A percentile compares a stretch with the other conserved stretches of the same genome.
phyloP scores from a whole-genome alignment of 1,140 invertebrate genomes.

The Brachionus sp. region DNA sequence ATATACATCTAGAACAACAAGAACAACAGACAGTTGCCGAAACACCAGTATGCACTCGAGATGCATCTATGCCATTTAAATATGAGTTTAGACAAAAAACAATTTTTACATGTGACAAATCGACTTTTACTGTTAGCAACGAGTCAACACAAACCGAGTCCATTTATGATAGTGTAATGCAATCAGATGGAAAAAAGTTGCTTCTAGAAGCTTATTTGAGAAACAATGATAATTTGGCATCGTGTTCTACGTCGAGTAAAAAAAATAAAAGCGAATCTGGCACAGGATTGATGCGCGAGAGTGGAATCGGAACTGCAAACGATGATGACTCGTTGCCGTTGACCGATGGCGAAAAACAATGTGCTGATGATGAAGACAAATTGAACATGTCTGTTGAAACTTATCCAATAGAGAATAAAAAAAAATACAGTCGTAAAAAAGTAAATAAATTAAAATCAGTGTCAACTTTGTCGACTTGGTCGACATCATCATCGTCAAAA shows the following conservation, averaged over 20 bases:
- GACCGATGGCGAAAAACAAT: not conserved
- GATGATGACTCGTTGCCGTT: not conserved
- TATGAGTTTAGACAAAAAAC: not conserved
- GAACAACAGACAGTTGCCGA: too few relatives aligned
- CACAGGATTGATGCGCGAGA: not conserved
- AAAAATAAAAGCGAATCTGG: conserved; percentile 13
- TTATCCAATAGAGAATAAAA: not conserved
- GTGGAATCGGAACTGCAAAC: conserved; percentile 15
- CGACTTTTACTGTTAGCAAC: not conserved
- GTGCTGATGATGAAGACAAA: not conserved
- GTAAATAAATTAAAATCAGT: not conserved
- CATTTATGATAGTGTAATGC: not conserved
- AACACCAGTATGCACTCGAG: not conserved
- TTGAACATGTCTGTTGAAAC: not conserved
- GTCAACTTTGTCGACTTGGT: not conserved
- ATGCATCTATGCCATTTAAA: not conserved
- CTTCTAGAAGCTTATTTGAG: conserved; percentile 19
- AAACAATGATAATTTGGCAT: not conserved
- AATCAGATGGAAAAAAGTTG: conserved; percentile 26
- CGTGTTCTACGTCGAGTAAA: not conserved
- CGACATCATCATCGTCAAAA: not conserved
- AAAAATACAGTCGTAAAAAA: not conserved
- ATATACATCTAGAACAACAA: not conserved
- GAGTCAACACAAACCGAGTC: not conserved
- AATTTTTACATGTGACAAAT: not conserved